Base-by-base conservation (phyloP, 2,113 vertebrate genomes). In the Paradoxurus hermaphroditus region DNA sequence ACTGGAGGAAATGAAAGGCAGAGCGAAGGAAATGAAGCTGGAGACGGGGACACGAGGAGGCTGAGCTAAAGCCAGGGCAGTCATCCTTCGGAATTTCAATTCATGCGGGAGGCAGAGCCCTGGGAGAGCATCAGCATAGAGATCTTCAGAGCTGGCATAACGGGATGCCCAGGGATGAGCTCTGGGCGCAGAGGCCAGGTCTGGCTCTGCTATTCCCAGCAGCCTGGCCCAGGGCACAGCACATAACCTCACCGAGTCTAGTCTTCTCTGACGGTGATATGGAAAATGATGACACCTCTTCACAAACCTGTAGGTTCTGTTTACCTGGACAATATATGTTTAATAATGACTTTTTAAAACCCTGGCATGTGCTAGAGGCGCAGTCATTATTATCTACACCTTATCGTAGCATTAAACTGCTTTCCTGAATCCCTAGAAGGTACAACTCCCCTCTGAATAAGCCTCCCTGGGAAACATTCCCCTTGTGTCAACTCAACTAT, bases 1-100 rank as follows among this genome's bases (percentile, higher is more conserved):
- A 3, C 90, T 39, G 49, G 41, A 97, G 95, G 92, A 96, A 94
- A 90, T 94, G 78, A 95, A 96, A 97, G 68, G 89, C 72, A 67
- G 23, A 65, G 29, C n/a, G 65, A 68, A 96, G 96, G 95, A 95
- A 96, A 93, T 90, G 39, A 97, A 94, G 78, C 41, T 41, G 59
- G 36, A 95, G 73, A 91, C 31, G 12, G 41, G 27, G 67, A 56
- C 5, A 4, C 0, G 2, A 34, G 25, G 41, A 90, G 51, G 68
- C 63, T 1, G 0, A 81, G 65, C 14, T 19, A 51, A 19, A 62
- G 90, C 59, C 85, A 63, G 49, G 72, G n/a, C 67, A 13, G 31
- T 18, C 18, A 4, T 13, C 10, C 70, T 62, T 0, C 39, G 62
- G 78, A 44, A 89, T 49, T 78, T 44, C 93, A 70, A 0, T 59